Evolutionary conservation across 2,113 vertebrate genomes (phyloP).

Genomic region (Tretioscincus oriximinensis): DNA sequence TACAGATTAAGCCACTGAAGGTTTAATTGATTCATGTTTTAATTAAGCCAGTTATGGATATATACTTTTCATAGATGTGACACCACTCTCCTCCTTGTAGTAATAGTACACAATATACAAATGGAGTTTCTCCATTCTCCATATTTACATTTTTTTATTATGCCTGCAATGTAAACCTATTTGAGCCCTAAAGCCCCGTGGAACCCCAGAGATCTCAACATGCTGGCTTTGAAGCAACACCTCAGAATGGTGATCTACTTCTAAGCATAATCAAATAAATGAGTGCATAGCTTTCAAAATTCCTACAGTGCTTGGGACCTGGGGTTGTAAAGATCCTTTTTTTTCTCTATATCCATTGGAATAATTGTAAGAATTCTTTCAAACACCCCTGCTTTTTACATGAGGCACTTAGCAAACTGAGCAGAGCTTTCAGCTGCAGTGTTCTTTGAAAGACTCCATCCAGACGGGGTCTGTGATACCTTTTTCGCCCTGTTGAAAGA

Average conservation of each 20-base stretch:
- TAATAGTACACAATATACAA: neutral
- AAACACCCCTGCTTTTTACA: neutral
- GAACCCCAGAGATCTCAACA: neutral
- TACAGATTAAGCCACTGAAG: conserved; percentile 8
- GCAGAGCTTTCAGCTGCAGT: neutral
- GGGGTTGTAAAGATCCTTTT: neutral
- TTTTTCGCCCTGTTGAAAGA: neutral
- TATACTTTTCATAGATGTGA: conserved; percentile 5
- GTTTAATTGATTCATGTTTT: conserved; percentile 3
- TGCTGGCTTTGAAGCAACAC: neutral
- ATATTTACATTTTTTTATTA: conserved; percentile 5
- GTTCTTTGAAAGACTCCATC: neutral
- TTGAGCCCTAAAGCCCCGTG: neutral
- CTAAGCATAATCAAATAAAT: neutral
- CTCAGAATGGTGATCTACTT: neutral
- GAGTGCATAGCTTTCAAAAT: neutral
- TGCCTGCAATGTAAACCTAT: neutral
- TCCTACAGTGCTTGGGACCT: neutral
- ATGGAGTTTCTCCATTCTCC: neutral
- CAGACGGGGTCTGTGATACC: neutral
- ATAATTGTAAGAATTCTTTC: neutral
- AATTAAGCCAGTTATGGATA: conserved; percentile 18
- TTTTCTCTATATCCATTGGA: neutral
- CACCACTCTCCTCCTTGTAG: neutral
- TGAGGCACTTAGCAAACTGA: neutral